phyloP scores from a whole-genome alignment of 2,113 vertebrate genomes.

The Toxotes chatareus region DNA sequence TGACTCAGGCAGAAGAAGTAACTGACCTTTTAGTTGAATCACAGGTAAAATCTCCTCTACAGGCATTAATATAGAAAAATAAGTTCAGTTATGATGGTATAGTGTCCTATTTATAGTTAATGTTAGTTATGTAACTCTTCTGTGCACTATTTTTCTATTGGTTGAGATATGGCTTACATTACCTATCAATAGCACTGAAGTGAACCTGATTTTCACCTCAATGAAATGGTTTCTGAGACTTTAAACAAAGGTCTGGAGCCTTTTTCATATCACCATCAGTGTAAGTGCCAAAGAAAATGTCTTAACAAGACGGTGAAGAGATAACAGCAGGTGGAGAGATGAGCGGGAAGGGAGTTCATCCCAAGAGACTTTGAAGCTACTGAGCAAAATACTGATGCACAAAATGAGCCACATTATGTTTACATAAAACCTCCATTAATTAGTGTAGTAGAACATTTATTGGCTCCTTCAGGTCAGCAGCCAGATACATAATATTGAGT shows the following conservation, averaged over 20 bases:
- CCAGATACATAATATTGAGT: constrained; percentile 14
- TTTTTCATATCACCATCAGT: not conserved
- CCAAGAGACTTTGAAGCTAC: constrained; percentile 7
- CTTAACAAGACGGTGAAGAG: not conserved
- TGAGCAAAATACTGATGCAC: constrained; percentile 6
- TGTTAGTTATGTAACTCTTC: too few relatives aligned
- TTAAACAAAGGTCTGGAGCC: not conserved
- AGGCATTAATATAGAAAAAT: not conserved
- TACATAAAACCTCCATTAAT: constrained; percentile 21
- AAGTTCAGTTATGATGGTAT: not conserved
- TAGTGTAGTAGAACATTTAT: not conserved
- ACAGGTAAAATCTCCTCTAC: not conserved
- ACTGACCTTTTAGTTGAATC: not conserved
- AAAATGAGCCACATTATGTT: constrained; percentile 16
- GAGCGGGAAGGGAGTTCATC: constrained; percentile 6
- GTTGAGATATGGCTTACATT: too few relatives aligned
- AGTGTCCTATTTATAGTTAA: not conserved
- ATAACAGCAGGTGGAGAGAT: constrained; percentile 3
- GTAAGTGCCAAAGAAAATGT: not conserved
- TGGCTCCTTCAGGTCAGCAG: constrained; percentile 13
- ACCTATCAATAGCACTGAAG: not conserved
- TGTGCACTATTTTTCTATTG: too few relatives aligned
- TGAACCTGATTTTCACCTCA: not conserved
- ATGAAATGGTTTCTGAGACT: not conserved
- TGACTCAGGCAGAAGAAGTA: not conserved